Evolutionary conservation across 2,888 invertebrate species (phyloP).

Genomic region (Corythucha ciliata): DNA sequence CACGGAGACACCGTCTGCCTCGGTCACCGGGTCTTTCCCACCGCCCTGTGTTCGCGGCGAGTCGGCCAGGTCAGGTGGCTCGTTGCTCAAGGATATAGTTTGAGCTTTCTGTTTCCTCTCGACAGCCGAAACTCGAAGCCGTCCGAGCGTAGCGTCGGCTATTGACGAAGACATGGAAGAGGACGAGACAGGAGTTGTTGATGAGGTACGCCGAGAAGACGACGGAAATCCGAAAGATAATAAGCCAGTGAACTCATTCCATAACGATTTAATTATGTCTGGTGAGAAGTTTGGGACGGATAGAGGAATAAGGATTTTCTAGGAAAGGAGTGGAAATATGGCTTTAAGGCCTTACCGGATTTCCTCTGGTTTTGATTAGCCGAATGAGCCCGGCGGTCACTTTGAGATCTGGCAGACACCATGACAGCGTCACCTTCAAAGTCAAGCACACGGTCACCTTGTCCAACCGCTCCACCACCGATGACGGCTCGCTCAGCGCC

Average conservation of each 20-base stretch:
- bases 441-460: slow-evolving; percentile 43
- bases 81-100: slow-evolving; percentile 33
- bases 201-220: slow-evolving; percentile 3
- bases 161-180: slow-evolving; percentile 4
- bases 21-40: slow-evolving; percentile 31
- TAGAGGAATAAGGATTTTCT: neutral
- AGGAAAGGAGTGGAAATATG: neutral
- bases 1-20: slow-evolving; percentile 36
- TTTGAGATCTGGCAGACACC: slow-evolving; percentile 46
- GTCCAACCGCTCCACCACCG: slow-evolving; percentile 25
- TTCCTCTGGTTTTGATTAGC: slow-evolving; percentile 35
- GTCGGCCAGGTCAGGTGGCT: slow-evolving; percentile 30
- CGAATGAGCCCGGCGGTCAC: slow-evolving; percentile 40
- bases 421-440: slow-evolving; percentile 54
- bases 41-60: slow-evolving; percentile 29
- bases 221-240: slow-evolving; percentile 19
- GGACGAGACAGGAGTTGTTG: neutral
- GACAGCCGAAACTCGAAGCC: slow-evolving; percentile 38
- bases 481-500: slow-evolving; percentile 28
- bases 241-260: slow-evolving; percentile 22
- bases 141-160: slow-evolving; percentile 39
- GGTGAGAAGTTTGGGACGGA: neutral
- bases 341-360: slow-evolving; percentile 29
- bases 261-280: slow-evolving; percentile 21
- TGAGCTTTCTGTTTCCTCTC: slow-evolving; percentile 31